Conservation (phyloP, 2,113 vertebrate genomes). For the Setophaga coronata region DNA sequence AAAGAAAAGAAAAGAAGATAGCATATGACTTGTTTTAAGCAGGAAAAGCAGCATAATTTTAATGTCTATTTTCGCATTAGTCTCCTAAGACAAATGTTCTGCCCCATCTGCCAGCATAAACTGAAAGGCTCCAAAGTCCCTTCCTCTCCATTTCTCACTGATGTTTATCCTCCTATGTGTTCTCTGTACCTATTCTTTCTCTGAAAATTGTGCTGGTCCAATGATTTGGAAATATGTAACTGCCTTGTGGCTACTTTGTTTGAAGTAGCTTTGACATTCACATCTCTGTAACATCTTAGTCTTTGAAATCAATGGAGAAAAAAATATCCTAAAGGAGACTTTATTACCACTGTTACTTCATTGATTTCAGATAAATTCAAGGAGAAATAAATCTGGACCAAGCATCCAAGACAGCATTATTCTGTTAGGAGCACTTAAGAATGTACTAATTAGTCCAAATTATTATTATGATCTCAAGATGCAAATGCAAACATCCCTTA, state of each 20-base stretch:
- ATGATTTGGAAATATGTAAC: background rate
- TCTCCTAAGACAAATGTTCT: conserved; percentile 20
- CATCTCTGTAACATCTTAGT: background rate
- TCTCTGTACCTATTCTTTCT: background rate
- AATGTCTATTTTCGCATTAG: conserved; percentile 19
- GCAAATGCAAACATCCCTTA: background rate
- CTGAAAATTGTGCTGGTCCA: background rate
- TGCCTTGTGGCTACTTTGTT: conserved; percentile 22
- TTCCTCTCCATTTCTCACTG: background rate
- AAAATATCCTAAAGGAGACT: background rate
- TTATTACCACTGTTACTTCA: background rate
- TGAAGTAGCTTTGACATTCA: conserved; percentile 35
- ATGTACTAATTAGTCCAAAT: background rate
- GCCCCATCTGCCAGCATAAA: conserved; percentile 8
- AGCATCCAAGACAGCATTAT: background rate
- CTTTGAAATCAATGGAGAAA: conserved; percentile 18
- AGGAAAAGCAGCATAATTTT: conserved; percentile 29
- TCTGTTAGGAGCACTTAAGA: background rate
- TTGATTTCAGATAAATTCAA: conserved; percentile 26
- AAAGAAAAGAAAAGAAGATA: background rate
- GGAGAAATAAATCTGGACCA: background rate
- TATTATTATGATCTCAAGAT: background rate
- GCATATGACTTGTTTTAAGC: background rate
- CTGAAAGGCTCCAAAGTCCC: background rate
- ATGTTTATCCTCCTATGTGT: background rate